phyloP scores from a whole-genome alignment of 2,888 invertebrate genomes.

The Cheilosia scutellata region DNA sequence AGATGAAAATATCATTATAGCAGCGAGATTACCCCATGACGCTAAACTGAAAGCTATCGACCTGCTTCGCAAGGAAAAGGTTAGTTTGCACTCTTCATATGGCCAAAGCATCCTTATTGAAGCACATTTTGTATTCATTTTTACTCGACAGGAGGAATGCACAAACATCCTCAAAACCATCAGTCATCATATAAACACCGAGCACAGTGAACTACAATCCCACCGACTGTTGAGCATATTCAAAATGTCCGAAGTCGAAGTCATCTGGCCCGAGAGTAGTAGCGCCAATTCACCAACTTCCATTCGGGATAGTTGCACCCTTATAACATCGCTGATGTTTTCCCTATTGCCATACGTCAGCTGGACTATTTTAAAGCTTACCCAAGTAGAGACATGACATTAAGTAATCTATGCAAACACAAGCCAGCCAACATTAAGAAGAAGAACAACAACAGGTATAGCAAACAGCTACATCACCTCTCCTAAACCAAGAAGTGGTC shows the following conservation, averaged over 20 bases:
- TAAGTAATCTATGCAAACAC: constrained; percentile 40
- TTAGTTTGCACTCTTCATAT: constrained; percentile 80
- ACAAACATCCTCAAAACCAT: constrained; percentile 91
- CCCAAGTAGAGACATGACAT: constrained; percentile 66
- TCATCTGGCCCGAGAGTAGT: constrained; percentile 88
- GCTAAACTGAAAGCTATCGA: constrained; percentile 88
- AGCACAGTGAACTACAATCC: constrained; percentile 93
- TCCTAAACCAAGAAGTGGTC: constrained; percentile 44
- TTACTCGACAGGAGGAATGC: constrained; percentile 91
- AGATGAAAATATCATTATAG: constrained; percentile 94
- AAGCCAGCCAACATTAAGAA: constrained; percentile 6
- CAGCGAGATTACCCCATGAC: constrained; percentile 89
- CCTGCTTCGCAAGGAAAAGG: constrained; percentile 90
- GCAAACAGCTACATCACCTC: constrained; percentile 12
- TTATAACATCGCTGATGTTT: constrained; percentile 66
- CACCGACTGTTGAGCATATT: constrained; percentile 95
- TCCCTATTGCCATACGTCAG: constrained; percentile 69
- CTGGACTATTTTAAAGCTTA: constrained; percentile 64
- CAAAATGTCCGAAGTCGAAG: constrained; percentile 96
- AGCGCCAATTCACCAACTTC: constrained; percentile 78
- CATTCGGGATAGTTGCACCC: constrained; percentile 54
- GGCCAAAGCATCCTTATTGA: background rate
- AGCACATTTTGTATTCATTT: background rate
- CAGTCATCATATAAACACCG: constrained; percentile 93
- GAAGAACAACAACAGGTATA: constrained; percentile 10